phyloP scores from a whole-genome alignment of 1,140 invertebrate genomes.

The Neodiprion pinetum region DNA sequence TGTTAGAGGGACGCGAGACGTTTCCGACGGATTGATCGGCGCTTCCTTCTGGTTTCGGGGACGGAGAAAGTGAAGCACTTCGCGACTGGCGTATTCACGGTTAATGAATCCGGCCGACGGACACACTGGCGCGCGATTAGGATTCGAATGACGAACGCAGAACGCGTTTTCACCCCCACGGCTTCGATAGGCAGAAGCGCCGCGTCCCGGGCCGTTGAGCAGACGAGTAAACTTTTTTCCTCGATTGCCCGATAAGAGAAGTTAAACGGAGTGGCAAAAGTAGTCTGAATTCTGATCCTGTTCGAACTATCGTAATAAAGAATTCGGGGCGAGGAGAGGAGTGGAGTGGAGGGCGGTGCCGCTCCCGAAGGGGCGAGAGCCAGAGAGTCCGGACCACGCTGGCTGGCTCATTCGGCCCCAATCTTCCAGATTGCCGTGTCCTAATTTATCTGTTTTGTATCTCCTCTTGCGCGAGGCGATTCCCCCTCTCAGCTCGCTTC shows the following conservation, averaged over 20 bases:
- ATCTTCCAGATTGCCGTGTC: conserved; percentile 3
- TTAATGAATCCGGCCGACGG: neutral
- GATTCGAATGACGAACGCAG: neutral
- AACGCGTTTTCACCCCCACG: neutral
- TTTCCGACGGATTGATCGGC: neutral
- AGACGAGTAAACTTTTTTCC: conserved; percentile 1
- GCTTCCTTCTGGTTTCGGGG: neutral
- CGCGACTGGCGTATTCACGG: neutral
- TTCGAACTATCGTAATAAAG: conserved; percentile 45
- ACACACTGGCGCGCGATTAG: neutral
- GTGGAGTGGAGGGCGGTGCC: too few species aligned
- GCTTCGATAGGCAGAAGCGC: neutral
- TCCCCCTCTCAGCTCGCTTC: neutral
- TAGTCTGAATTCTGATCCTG: conserved; percentile 45
- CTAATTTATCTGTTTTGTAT: conserved; percentile 8
- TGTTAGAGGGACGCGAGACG: too few species aligned
- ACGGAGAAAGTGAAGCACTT: neutral
- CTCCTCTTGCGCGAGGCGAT: neutral
- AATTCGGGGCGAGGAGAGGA: conserved; percentile 21
- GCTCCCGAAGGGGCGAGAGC: too few species aligned
- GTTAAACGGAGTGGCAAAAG: conserved; percentile 44
- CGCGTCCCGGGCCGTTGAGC: neutral
- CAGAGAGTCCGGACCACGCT: too few species aligned
- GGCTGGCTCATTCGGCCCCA: neutral
- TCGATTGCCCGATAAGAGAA: conserved; percentile 31